Evolutionary conservation across 1,140 invertebrate species (phyloP), one percentile per base, ranked within the genome.

Genomic region (Papilio polytes): DNA sequence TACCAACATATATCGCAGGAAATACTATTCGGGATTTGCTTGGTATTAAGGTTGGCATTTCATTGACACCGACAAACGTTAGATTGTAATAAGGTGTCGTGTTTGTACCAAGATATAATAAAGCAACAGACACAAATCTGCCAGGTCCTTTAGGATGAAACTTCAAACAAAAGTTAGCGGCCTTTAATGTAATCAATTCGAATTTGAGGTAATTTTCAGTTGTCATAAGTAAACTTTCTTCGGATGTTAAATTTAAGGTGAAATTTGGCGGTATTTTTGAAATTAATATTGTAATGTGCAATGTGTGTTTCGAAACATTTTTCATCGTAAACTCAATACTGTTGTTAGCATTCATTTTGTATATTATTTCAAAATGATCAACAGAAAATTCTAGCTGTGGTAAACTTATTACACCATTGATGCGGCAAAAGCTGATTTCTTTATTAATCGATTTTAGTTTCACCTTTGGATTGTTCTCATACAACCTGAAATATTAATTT

Each of bases 131-230:
- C 10, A 91, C 85, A 87, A 90, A 93, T 88, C 80, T 86, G 31
- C 92, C 92, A 80, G 88, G 87, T 13, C 84, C 79, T 85, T 89
- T 93, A 8, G 93, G 93, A 78, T 93, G 91, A 85, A 94, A 94
- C 83, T 84, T 88, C 80, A 93, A 81, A 44, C 80, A 76, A 76
- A 94, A 89, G 20, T 66, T 77, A 66, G 82, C 90, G 76, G 82
- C 77, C 73, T 81, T 85, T 59, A 79, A 83, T 48, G 80, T 77
- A 80, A 87, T 85, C 18, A 94, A 83, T 84, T 94, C 90, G 86
- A 94, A 92, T 87, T 92, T 94, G 59, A 93, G 90, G 73, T 86
- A 80, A 77, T 80, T 88, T 85, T 94, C 91, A 80, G 85, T 91
- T 80, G 86, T 80, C 9, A 86, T 83, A 26, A 85, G 84, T 82